A percentile compares a stretch with the other conserved stretches of the same genome.
Conservation (phyloP, 2,113 vertebrate genomes). For the Tachycineta bicolor region DNA sequence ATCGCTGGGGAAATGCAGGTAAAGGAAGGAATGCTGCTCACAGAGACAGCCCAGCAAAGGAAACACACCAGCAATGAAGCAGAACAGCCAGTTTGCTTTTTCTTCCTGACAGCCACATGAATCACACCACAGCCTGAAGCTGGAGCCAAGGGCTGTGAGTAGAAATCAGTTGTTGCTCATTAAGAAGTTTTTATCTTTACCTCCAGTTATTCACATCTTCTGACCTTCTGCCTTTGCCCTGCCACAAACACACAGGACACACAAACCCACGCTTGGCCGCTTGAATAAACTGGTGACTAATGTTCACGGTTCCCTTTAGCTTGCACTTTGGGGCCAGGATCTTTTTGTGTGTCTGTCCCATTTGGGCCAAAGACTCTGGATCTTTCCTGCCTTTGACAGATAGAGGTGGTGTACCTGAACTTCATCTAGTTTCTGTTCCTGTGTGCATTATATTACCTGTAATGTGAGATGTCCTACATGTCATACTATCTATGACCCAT, state of each 20-base stretch:
- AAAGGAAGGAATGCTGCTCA: not conserved
- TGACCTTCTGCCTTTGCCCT: not conserved
- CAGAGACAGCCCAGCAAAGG: not conserved
- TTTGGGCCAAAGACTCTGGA: not conserved
- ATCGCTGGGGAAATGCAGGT: rapidly evolving
- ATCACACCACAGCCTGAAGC: not conserved
- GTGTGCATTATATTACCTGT: not conserved
- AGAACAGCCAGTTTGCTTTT: not conserved
- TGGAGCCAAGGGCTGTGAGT: not conserved
- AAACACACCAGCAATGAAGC: not conserved
- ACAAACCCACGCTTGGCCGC: not conserved
- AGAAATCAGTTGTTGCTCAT: not conserved
- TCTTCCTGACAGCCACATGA: not conserved
- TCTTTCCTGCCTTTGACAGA: not conserved
- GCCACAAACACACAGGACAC: not conserved
- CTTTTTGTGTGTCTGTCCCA: not conserved
- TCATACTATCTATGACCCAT: rapidly evolving
- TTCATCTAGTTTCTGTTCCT: not conserved
- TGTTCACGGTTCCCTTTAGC: not conserved
- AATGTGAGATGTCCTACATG: too few relatives aligned
- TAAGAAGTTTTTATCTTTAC: not conserved
- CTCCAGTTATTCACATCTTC: not conserved
- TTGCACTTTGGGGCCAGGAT: not conserved
- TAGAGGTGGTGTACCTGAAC: not conserved
- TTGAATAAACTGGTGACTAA: not conserved